phyloP scores from a whole-genome alignment of 2,113 vertebrate genomes.

The Carettochelys insculpta region DNA sequence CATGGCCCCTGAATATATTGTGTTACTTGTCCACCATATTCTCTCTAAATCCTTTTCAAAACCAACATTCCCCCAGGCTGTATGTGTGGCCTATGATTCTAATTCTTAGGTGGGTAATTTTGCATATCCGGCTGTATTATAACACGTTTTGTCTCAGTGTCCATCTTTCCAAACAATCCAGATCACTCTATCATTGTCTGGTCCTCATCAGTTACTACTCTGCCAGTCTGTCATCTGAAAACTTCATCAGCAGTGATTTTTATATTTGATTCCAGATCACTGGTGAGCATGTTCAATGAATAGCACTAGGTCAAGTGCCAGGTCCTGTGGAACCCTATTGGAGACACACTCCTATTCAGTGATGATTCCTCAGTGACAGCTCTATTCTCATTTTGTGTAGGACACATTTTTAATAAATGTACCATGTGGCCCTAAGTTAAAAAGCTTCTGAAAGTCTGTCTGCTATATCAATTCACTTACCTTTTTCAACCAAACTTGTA shows the following conservation, averaged over 20 bases:
- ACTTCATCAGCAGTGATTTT: background rate
- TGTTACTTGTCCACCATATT: background rate
- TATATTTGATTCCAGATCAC: background rate
- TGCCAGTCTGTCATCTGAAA: background rate
- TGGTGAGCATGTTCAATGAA: background rate
- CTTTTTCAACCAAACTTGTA: background rate
- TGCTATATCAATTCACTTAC: fast-evolving
- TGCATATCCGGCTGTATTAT: background rate
- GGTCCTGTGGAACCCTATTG: background rate
- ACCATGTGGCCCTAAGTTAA: background rate
- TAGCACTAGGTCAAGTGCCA: background rate
- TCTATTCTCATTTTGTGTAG: background rate
- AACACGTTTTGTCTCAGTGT: background rate
- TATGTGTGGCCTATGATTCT: background rate
- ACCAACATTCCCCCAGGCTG: background rate
- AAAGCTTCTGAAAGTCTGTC: fast-evolving
- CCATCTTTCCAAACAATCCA: background rate
- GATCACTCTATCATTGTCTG: background rate
- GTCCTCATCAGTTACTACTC: background rate
- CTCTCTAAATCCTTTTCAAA: background rate
- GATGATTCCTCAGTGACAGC: no score
- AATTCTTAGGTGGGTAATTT: background rate
- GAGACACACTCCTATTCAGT: background rate
- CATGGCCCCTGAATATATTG: background rate
- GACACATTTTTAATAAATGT: background rate